phyloP scores from a whole-genome alignment of 1,140 invertebrate species.

The Chironomus tepperi region DNA sequence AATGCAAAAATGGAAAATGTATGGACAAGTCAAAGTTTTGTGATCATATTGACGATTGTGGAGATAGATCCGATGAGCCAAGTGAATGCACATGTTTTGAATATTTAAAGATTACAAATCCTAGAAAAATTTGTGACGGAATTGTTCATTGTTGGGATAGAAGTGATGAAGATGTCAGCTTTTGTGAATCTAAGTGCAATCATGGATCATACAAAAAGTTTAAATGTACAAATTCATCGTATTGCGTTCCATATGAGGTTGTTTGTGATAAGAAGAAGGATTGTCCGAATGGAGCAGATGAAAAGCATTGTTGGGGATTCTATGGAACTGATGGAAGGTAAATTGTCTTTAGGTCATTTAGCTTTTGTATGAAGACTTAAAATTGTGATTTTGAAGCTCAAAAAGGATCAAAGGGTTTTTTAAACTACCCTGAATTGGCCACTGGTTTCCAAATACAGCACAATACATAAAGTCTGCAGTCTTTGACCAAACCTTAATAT shows the following conservation, averaged over 20 bases:
- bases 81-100: constrained; percentile 51
- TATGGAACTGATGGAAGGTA: constrained; percentile 32
- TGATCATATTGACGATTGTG: constrained; percentile 56
- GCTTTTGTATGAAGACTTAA: too few species aligned
- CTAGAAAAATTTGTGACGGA: constrained; percentile 65
- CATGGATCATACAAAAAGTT: constrained; percentile 35
- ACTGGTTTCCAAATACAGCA: too few species aligned
- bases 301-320: constrained; percentile 44
- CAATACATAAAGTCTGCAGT: too few species aligned
- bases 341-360: constrained; percentile 29
- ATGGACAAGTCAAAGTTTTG: constrained; percentile 58
- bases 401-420: too few species aligned
- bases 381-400: too few species aligned
- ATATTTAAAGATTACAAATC: constrained; percentile 55
- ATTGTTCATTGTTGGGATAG: constrained; percentile 68
- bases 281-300: constrained; percentile 61
- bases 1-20: constrained; percentile 57
- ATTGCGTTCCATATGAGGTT: constrained; percentile 57
- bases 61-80: constrained; percentile 63
- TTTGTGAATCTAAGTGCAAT: constrained; percentile 50
- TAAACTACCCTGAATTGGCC: too few species aligned
- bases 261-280: constrained; percentile 61
- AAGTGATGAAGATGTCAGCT: constrained; percentile 59
- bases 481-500: too few species aligned
- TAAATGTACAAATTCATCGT: constrained; percentile 43